These are phyloP conservation scores for Morone saxatilis DNA, from an alignment of 2,113 vertebrate species.

Conservation along the genomic window DNA sequence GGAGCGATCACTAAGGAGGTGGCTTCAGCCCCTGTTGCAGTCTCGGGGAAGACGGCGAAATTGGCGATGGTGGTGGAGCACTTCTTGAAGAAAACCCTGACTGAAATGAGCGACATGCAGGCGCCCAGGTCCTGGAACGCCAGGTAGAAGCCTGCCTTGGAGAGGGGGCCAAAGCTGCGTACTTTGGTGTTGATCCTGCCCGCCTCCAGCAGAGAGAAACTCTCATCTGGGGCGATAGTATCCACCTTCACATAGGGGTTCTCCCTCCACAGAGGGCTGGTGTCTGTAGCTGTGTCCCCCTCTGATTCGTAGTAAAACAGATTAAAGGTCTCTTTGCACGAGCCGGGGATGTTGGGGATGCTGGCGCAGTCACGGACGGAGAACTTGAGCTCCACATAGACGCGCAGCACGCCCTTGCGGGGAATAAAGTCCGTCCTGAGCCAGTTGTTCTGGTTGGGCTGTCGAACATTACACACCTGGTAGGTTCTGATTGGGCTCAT, in stretches of 20 bases:
- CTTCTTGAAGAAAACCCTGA: constrained; percentile 98
- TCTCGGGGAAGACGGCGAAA: constrained; percentile 96
- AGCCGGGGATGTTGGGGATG: constrained; percentile 98
- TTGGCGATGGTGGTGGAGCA: constrained; percentile 96
- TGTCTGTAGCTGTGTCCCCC: constrained; percentile 90
- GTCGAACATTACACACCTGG: constrained; percentile 96
- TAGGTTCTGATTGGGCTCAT: constrained; percentile 99
- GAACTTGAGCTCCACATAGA: constrained; percentile 99
- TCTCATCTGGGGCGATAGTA: constrained; percentile 97
- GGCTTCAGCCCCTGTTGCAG: constrained; percentile 94
- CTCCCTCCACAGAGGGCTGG: constrained; percentile 96
- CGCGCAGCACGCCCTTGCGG: constrained; percentile 91
- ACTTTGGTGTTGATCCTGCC: constrained; percentile 97
- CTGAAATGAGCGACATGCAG: constrained; percentile 98
- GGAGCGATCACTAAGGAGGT: constrained; percentile 97
- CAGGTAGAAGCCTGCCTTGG: constrained; percentile 96
- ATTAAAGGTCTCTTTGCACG: constrained; percentile 99
- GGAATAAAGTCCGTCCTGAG: constrained; percentile 95
- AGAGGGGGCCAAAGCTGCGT: constrained; percentile 97
- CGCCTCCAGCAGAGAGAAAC: constrained; percentile 93
- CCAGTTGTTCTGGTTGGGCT: constrained; percentile 99
- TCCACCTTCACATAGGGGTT: constrained; percentile 99
- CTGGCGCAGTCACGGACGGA: constrained; percentile 97
- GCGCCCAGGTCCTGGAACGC: constrained; percentile 98
- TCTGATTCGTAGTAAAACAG: constrained; percentile 98